Base-by-base conservation (phyloP, 2,888 invertebrate species). In the Endomychus coccineus region DNA sequence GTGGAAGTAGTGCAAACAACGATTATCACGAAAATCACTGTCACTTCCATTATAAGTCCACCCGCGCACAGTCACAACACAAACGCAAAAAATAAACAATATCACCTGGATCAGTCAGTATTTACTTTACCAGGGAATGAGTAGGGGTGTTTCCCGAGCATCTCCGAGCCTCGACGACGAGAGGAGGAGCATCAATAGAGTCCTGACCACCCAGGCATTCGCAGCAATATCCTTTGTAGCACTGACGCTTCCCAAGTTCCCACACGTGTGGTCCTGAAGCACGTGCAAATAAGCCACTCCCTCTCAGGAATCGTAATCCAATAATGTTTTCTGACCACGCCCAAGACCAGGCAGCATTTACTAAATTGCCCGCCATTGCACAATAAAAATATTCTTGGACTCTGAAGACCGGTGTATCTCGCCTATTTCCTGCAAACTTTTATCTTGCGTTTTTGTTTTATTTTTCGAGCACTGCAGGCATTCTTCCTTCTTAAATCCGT, bases 81-180 rank as follows among this genome's bases (percentile, higher is more conserved):
- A 52, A 49, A 53, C 58, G 59, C 59, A 63, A 64, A 64, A 64
- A 64, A 63, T 62, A 63, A 64, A 64, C 64, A 61, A 63, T 62
- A 61, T 60, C 59, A 60, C 62, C 61, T 58, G 56, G 51, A 50
- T 48, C 51, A 58, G 19, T 34, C 23, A 38, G 56, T 59, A 61
- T 62, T 62, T 62, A 61, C 62, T 61, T 57, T 56, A 51, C 52
- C 51, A 46, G 55, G 61, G 61, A 55, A 52, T 59, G 59, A 59
- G 59, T 34, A 60, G 60, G 58, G 58, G 55, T 52, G 51, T 48
- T 46, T 39, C 45, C 47, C 61, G 61, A 55, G 41, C 46, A 37
- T 39, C 47, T 40, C 56, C 62, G 62, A 61, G 34, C 34, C 40
- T 44, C 40, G 46, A 45, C 44, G 45, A 43, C 31, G 46, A 53